Evolutionary conservation across 2,113 vertebrate genomes (phyloP).

Genomic region (Ranitomeya variabilis): DNA sequence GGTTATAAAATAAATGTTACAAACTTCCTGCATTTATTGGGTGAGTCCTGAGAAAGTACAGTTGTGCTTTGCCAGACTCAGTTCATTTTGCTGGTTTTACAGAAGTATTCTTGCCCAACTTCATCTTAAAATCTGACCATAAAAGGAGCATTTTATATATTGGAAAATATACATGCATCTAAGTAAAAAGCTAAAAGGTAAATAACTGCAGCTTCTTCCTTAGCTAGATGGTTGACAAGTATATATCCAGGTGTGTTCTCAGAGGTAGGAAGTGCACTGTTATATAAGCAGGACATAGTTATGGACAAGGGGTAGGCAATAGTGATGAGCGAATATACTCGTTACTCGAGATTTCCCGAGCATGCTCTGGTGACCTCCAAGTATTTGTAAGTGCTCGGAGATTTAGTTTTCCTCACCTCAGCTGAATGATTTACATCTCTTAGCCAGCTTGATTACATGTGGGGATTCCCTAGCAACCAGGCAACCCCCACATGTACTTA

Average conservation of each 20-base stretch:
- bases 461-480: too few species aligned
- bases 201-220: background rate
- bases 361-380: too few species aligned
- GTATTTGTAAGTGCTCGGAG: too few species aligned
- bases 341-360: too few species aligned
- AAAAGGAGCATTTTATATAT: slow-evolving; percentile 1
- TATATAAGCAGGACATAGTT: background rate
- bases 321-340: too few species aligned
- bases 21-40: slow-evolving; percentile 25
- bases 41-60: slow-evolving; percentile 3
- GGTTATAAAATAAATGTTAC: background rate
- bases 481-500: too few species aligned
- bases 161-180: background rate
- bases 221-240: background rate
- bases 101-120: background rate
- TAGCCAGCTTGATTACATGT: too few species aligned
- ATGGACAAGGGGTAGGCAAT: background rate
- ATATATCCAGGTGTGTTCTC: background rate
- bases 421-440: too few species aligned
- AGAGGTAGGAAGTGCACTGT: background rate
- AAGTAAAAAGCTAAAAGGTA: background rate
- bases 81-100: slow-evolving; percentile 12
- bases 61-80: slow-evolving; percentile 14
- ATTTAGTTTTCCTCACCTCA: too few species aligned
- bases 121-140: background rate